A percentile compares a stretch with the other conserved stretches of the same genome.
Conservation (phyloP, 2,113 vertebrate genomes). For the Pontoporia blainvillei region DNA sequence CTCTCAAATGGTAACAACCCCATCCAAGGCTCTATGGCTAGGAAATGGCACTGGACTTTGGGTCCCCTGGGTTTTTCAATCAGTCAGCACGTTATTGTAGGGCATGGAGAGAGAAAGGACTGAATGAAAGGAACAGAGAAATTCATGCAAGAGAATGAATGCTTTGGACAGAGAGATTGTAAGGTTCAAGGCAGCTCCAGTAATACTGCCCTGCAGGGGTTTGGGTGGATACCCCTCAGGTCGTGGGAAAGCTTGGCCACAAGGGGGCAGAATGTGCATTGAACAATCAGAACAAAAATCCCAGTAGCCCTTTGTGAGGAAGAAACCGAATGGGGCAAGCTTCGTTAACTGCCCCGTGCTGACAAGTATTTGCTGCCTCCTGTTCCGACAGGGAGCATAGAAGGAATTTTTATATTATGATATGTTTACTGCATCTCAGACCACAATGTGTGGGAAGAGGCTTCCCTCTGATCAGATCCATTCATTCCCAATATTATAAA, state of each 20-base stretch:
- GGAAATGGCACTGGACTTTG: neutral
- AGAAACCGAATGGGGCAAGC: neutral
- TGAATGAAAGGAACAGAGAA: neutral
- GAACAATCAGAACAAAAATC: neutral
- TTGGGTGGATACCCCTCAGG: neutral
- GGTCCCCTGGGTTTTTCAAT: neutral
- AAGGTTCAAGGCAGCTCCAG: neutral
- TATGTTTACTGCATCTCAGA: neutral
- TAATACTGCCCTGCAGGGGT: neutral
- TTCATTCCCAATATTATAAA: neutral
- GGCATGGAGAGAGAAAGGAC: neutral
- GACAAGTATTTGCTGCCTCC: neutral
- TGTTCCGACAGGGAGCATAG: neutral
- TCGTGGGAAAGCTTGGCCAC: slow-evolving; percentile 29
- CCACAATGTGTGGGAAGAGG: neutral
- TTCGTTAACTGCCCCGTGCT: neutral
- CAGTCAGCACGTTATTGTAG: neutral
- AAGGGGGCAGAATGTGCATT: slow-evolving; percentile 61
- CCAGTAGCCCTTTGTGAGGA: neutral
- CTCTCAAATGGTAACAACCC: neutral
- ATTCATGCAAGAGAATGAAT: neutral
- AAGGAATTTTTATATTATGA: neutral
- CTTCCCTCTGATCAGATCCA: neutral
- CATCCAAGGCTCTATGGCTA: neutral
- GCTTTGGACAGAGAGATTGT: neutral